Evolutionary conservation across 1,140 invertebrate species (phyloP).

Genomic region (Hyles vespertilio): DNA sequence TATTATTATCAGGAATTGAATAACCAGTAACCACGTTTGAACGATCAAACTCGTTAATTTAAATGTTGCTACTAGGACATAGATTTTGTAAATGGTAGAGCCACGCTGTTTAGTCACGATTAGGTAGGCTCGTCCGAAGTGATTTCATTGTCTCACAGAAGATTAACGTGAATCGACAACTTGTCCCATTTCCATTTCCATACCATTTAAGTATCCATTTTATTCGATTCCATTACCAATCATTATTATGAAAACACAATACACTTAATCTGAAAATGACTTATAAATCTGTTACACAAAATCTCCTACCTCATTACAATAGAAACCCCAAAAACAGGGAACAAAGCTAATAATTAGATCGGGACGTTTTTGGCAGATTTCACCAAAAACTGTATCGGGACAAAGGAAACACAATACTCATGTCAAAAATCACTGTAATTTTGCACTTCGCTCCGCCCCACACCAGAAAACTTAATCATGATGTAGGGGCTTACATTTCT

Average conservation of each 20-base stretch:
- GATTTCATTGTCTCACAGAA: no score
- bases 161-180: no score
- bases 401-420: slow-evolving; percentile 55
- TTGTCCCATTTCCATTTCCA: no score
- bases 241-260: slow-evolving; percentile 13
- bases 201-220: no score
- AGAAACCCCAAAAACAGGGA: slow-evolving; percentile 21
- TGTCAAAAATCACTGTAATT: slow-evolving; percentile 72
- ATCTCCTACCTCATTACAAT: slow-evolving; percentile 33
- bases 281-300: slow-evolving; percentile 36
- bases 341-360: slow-evolving; percentile 66
- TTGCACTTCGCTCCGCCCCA: slow-evolving; percentile 42
- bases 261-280: slow-evolving; percentile 26
- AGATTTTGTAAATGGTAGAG: no score
- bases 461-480: slow-evolving; percentile 65
- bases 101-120: no score
- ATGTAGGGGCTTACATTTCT: slow-evolving; percentile 62
- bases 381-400: slow-evolving; percentile 48
- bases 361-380: slow-evolving; percentile 57
- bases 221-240: slow-evolving; percentile 1
- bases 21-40: no score
- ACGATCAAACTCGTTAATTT: no score
- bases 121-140: no score
- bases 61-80: no score
- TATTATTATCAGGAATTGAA: no score